A percentile compares a stretch with the other conserved stretches of the same genome.
Conservation (phyloP, 2,888 invertebrate species). For the Prosapia bicincta region DNA sequence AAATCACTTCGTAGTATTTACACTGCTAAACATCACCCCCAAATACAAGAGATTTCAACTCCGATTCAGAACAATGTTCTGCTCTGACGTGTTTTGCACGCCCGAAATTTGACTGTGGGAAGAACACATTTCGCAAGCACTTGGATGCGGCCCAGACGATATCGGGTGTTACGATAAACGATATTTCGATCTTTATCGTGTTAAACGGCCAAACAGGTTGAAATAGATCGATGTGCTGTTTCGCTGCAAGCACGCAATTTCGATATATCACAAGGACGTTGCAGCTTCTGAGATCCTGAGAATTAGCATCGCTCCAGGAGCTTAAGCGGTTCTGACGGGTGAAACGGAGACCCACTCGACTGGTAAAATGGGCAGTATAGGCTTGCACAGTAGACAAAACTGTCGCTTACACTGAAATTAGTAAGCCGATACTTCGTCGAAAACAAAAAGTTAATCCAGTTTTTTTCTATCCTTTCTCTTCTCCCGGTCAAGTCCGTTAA, state of each 20-base stretch:
- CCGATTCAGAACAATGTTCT: background rate
- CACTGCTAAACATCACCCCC: too few species aligned
- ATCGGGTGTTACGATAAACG: background rate
- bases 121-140: background rate
- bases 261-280: background rate
- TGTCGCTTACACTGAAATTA: constrained; percentile 17
- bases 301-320: background rate
- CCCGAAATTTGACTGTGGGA: background rate
- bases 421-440: constrained; percentile 24
- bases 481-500: constrained; percentile 21
- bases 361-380: constrained; percentile 2
- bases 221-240: background rate
- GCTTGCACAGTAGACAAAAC: background rate
- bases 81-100: background rate
- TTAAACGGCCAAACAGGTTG: background rate
- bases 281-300: background rate
- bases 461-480: constrained; percentile 10
- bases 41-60: background rate
- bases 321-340: background rate
- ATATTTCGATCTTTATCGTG: background rate
- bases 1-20: too few species aligned
- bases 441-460: constrained; percentile 28
- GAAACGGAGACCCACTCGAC: background rate
- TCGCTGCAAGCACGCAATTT: background rate
- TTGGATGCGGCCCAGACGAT: background rate